Base-by-base conservation (phyloP, 2,888 invertebrate genomes). In the Ptychoptera contaminata region DNA sequence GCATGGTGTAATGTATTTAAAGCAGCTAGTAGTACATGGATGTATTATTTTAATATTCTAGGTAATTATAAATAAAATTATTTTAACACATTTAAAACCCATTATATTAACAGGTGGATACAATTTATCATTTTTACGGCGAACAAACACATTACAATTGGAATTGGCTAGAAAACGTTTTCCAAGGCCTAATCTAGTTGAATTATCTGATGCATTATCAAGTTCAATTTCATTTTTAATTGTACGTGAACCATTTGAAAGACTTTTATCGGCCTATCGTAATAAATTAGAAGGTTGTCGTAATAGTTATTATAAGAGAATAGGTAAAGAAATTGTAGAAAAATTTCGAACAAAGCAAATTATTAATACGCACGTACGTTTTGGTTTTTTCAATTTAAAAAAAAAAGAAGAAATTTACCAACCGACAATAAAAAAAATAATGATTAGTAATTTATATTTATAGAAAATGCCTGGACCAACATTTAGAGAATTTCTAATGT, bases 1-100 rank as follows among this genome's bases (percentile, higher is more conserved):
- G 76, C 80, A 39, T 81, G 81, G 81, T 81, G 81, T 57, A 81
- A 80, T 58, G 73, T 81, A 51, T 81, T 81, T 57, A 81, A 81
- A 67, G 79, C 79, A 32, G 79, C 79, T 16, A 82, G 82, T 53
- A 81, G 82, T n/a, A 80, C 77, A 8, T 83, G 82, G 82, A 71
- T 83, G 67, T 80, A 82, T 61, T 81, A 81, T 62, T 81, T 83
- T 57, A 81, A 82, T 62, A 71, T 80, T 55, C 69, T 83, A 48
- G 81, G 81, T 67, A 67, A 67, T 59, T 64, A 9, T 16, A n/a
- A 15, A 16, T 7, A 16, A 39, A 31, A 30, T 40, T 23, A 11
- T 9, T 36, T 34, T 30, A 40, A 29, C 9, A 15, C 29, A 29
- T 37, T 3, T 4, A 11, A 40, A 40, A 14, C 14, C 2, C 14